A percentile compares a stretch with the other conserved stretches of the same genome.
Conservation (phyloP, 2,113 vertebrate species). For the Ornithorhynchus anatinus region DNA sequence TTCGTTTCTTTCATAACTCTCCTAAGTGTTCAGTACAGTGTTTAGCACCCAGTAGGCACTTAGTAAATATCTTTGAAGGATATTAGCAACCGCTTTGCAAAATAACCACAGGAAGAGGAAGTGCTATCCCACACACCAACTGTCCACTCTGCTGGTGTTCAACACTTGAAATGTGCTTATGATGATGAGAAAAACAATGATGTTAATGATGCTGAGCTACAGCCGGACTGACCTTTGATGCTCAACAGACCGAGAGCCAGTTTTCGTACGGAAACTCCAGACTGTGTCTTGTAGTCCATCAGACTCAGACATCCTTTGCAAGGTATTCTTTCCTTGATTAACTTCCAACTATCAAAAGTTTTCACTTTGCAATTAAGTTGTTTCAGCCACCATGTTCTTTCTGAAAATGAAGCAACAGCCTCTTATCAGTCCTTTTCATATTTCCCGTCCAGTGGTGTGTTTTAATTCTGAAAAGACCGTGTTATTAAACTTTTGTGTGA, state of each 20-base stretch:
- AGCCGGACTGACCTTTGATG: background rate
- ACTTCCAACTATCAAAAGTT: background rate
- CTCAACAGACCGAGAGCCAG: background rate
- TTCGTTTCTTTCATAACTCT: too few species aligned
- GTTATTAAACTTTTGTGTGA: constrained; percentile 46
- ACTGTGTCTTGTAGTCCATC: background rate
- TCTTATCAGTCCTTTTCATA: constrained; percentile 20
- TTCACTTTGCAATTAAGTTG: background rate
- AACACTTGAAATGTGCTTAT: background rate
- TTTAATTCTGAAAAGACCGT: constrained; percentile 34
- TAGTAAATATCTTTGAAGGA: too few species aligned
- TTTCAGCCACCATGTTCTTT: background rate
- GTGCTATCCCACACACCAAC: too few species aligned
- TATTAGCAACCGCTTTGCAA: too few species aligned
- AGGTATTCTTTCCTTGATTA: background rate
- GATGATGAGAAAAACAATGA: background rate
- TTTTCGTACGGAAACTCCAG: background rate
- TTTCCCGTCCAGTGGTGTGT: background rate
- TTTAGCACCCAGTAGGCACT: too few species aligned
- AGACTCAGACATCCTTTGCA: rapidly evolving
- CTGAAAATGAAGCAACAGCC: background rate
- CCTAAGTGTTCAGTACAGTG: too few species aligned
- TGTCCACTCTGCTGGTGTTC: too few species aligned
- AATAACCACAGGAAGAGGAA: too few species aligned
- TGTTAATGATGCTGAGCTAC: background rate